Evolutionary conservation across 2,888 invertebrate genomes (phyloP).

Genomic region (Dicranocentrus wangi): DNA sequence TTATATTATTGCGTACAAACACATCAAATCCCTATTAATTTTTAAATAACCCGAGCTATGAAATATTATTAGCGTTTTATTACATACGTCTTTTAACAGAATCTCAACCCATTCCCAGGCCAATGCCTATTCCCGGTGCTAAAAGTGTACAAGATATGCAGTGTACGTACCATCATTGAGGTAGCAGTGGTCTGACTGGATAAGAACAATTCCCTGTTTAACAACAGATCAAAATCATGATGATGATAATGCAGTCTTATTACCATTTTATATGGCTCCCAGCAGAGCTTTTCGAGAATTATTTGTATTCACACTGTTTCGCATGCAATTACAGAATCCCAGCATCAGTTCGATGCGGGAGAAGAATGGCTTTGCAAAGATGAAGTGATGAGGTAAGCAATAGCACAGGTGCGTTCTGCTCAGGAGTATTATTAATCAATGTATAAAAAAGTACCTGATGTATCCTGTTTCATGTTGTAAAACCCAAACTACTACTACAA

Average conservation of each 20-base stretch:
- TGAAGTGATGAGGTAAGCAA: neutral
- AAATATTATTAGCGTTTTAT: too few relatives aligned
- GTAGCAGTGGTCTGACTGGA: conserved; percentile 4
- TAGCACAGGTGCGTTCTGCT: conserved; percentile 16
- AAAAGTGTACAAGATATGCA: too few relatives aligned
- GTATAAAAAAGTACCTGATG: conserved; percentile 5
- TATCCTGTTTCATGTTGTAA: too few relatives aligned
- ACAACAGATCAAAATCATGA: conserved; percentile 9
- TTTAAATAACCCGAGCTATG: too few relatives aligned
- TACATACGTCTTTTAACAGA: too few relatives aligned
- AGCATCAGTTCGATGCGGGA: too few relatives aligned
- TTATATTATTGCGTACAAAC: too few relatives aligned
- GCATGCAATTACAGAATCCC: conserved; percentile 9
- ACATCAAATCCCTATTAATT: too few relatives aligned
- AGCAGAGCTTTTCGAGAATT: neutral
- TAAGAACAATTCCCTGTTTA: conserved; percentile 11
- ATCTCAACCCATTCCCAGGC: too few relatives aligned
- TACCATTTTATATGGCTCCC: neutral
- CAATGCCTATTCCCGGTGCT: too few relatives aligned
- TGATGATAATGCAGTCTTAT: conserved; percentile 4
- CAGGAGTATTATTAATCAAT: too few relatives aligned
- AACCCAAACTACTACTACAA: neutral
- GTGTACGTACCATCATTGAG: too few relatives aligned
- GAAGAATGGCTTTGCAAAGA: neutral
- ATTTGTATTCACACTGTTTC: conserved; percentile 21